Conservation (phyloP, 2,797 vertebrate species). For the Acipenser ruthenus region DNA sequence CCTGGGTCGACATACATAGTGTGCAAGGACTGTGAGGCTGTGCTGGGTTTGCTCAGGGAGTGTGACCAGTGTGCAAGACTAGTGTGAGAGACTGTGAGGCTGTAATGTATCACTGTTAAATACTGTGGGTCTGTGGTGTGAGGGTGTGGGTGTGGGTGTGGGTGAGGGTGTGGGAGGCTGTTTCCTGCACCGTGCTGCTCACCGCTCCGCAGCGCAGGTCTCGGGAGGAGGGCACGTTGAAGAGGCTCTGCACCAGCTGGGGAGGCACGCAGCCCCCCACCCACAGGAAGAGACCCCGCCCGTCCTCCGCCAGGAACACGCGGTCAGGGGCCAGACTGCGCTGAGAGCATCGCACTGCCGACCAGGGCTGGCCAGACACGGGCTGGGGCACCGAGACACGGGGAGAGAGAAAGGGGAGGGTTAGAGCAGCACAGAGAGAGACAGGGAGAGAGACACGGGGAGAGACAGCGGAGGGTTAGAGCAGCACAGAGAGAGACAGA, state of each 20-base stretch:
- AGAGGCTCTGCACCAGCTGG: constrained; percentile 47
- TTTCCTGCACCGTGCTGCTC: constrained; percentile 8
- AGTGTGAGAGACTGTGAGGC: too few species aligned
- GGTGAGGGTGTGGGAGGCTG: not conserved
- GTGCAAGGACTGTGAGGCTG: too few species aligned
- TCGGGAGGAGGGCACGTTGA: constrained; percentile 52
- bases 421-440: not conserved
- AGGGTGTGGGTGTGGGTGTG: too few species aligned
- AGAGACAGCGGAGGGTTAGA: not conserved
- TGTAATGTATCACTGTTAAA: too few species aligned
- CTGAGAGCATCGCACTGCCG: constrained; percentile 46
- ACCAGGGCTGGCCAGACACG: constrained; percentile 20
- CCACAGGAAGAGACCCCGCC: constrained; percentile 62
- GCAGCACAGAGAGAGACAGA: not conserved
- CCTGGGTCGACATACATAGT: too few species aligned
- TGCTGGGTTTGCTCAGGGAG: too few species aligned
- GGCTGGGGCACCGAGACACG: constrained; percentile 23
- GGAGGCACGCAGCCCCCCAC: constrained; percentile 48
- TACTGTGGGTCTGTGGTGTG: too few species aligned
- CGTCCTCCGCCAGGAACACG: constrained; percentile 53
- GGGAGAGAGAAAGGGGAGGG: too few species aligned
- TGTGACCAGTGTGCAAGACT: too few species aligned
- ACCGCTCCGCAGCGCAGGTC: constrained; percentile 62
- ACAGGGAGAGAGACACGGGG: too few species aligned
- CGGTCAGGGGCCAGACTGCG: constrained; percentile 44